A percentile compares a stretch with the other conserved stretches of the same genome.
These are phyloP conservation scores for Gastracanthus pulcherrimus DNA, from an alignment of 2,888 invertebrate genomes.

Conservation along the genomic window DNA sequence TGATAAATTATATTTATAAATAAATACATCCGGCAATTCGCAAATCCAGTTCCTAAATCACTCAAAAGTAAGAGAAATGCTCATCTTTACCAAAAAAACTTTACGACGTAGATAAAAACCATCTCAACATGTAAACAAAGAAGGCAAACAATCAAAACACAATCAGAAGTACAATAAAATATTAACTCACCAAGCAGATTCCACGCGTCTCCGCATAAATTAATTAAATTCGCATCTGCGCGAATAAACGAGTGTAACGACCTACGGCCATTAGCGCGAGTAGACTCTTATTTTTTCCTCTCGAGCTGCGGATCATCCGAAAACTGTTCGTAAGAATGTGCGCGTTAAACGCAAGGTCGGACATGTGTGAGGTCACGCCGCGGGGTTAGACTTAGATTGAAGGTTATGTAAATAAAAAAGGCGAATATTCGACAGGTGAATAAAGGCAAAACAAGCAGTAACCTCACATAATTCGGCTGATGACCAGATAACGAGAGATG, in stretches of 20 bases:
- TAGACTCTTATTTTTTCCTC: not conserved
- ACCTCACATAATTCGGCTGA: not conserved
- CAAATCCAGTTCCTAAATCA: not conserved
- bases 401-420: not conserved
- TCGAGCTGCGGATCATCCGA: not conserved
- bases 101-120: not conserved
- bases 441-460: not conserved
- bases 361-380: not conserved
- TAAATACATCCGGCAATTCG: not conserved
- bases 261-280: not conserved
- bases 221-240: conserved; percentile 20
- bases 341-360: conserved; percentile 8
- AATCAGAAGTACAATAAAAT: not conserved
- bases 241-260: conserved; percentile 26
- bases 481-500: not conserved
- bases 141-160: not conserved
- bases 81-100: not conserved
- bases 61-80: not conserved
- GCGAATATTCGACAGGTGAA: not conserved
- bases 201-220: conserved; percentile 6
- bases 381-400: not conserved
- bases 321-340: not conserved
- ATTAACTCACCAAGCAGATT: not conserved
- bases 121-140: not conserved
- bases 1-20: not conserved